Evolutionary conservation across 2,888 invertebrate species (phyloP), one percentile per base, ranked within the genome.

Genomic region (Ennomos erosarius): DNA sequence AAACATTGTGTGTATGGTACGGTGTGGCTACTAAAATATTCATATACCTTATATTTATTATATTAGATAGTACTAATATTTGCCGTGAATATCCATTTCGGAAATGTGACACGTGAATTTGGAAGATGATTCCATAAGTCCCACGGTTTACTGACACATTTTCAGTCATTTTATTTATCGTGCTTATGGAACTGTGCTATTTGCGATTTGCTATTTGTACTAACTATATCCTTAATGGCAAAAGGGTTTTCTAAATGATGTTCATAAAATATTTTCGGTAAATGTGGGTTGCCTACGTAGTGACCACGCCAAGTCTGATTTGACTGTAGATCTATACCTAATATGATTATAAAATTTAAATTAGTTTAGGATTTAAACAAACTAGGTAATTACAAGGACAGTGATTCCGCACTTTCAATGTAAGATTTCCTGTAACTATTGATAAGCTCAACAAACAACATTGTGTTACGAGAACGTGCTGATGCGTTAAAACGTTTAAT

Each of bases 11-110:
- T 36, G 42, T 10, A 47, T 26, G 26, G 26, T 26, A 26, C 26
- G 26, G 26, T 26, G 26, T 6, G 26, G 26, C 26, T 16, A 34
- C 55, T 55, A 16, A 55, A 60, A 52, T 55, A 60, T 60, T 60
- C 26, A 59, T 53, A 34, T 26, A 10, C 10, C 9, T 51, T 35
- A 59, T 53, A 34, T 26, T 8, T 10, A 9, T 51, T 37, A 51
- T 46, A 51, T 46, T 56, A 51, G 12, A 56, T 40, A 47, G 12
- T 26, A 26, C 26, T 26, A 6, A 26, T 26, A 26, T 26, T 26
- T 26, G 4, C 26, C 26, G 26, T 26, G 26, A 26, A 26, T 26
- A 26, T 26, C 26, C 26, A 3, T 26, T 26, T 26, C n/a, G 26
- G 26, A 26, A 26, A 26, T 6, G 6, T 6, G 5, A 26, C 26